These are phyloP conservation scores for Hydrocynus forskahlii DNA, from an alignment of 2,797 vertebrate species.

Conservation along the genomic window DNA sequence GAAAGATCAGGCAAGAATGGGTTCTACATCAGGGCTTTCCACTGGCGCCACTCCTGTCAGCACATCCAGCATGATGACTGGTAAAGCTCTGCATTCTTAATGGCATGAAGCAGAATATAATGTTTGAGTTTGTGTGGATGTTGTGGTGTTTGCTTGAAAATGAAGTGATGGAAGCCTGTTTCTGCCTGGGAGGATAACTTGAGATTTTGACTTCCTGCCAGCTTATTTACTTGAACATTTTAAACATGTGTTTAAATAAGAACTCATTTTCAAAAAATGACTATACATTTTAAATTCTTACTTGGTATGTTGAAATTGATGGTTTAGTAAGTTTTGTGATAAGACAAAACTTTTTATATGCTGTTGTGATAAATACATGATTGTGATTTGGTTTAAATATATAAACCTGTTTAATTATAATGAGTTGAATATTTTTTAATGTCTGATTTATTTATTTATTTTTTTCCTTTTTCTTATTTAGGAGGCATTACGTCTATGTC, in stretches of 20 bases:
- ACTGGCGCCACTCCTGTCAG: conserved; percentile 68
- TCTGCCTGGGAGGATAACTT: not conserved
- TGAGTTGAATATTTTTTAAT: not conserved
- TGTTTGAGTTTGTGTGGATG: not conserved
- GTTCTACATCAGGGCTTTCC: conserved; percentile 63
- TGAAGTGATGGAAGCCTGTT: not conserved
- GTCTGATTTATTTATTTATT: not conserved
- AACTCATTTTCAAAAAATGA: not conserved
- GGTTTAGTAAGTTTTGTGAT: no score
- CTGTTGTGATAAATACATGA: no score
- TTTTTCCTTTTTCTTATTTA: not conserved
- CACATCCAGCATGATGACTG: conserved; percentile 74
- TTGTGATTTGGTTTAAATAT: no score
- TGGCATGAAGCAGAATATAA: not conserved
- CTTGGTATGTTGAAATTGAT: no score
- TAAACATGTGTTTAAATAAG: not conserved
- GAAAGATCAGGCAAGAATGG: conserved; percentile 70
- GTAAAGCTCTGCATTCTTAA: conserved; percentile 48
- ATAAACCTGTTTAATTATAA: not conserved
- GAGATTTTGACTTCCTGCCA: no score
- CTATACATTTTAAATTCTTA: no score
- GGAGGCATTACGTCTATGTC: conserved; percentile 70
- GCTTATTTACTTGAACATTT: not conserved
- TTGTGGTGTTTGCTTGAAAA: not conserved
- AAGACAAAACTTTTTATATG: no score